A percentile compares a stretch with the other conserved stretches of the same genome.
phyloP scores from a whole-genome alignment of 2,888 invertebrate genomes.

The Ptychoptera albimana region DNA sequence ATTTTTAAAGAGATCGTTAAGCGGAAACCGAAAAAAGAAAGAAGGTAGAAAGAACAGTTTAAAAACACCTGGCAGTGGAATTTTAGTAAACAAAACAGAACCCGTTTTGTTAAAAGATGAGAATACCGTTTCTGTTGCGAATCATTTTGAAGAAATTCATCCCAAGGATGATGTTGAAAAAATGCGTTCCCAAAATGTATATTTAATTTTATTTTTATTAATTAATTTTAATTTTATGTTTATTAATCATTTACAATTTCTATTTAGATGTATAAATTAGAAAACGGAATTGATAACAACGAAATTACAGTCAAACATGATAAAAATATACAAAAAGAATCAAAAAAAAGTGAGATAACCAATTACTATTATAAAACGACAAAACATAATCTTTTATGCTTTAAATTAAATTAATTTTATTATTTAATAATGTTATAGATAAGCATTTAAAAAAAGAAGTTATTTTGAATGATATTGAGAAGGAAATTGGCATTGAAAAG shows the following conservation, averaged over 20 bases:
- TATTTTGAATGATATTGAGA: not conserved
- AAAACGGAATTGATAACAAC: no score
- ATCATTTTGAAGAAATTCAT: conserved; percentile 62
- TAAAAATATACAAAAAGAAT: no score
- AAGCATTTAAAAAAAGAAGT: not conserved
- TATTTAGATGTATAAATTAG: no score
- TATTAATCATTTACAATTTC: no score
- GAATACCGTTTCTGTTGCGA: conserved; percentile 30
- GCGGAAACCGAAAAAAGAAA: not conserved
- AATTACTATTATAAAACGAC: no score
- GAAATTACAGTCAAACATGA: no score
- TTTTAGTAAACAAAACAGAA: conserved; percentile 26
- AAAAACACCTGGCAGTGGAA: conserved; percentile 17
- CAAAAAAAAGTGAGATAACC: no score
- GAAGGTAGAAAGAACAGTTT: conserved; percentile 12
- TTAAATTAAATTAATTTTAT: no score
- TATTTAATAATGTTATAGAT: no score
- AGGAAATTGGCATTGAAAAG: not conserved
- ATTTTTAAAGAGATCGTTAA: not conserved
- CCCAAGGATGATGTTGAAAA: conserved; percentile 57
- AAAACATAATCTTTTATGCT: no score
- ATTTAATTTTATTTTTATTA: not conserved
- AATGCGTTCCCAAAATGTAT: not conserved
- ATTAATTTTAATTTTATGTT: no score
- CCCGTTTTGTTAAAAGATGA: conserved; percentile 16